Evolutionary conservation across 1,140 invertebrate species (phyloP).

Genomic region (Drosophila virilis): DNA sequence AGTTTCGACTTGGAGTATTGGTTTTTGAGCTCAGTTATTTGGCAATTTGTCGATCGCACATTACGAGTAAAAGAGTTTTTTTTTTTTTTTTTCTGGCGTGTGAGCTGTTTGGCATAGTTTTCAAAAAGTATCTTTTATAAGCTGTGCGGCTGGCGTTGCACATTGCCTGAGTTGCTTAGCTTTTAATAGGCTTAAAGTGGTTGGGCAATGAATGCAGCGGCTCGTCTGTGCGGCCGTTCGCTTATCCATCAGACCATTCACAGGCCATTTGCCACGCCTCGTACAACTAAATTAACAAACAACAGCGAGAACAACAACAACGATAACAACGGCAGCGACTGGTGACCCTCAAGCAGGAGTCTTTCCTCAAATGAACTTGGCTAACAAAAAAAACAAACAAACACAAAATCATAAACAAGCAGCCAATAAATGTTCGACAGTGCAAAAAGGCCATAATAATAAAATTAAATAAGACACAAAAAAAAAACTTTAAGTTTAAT

Average conservation of each 20-base stretch:
- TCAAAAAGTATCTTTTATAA: slow-evolving; percentile 54
- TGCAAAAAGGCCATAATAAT: slow-evolving; percentile 80
- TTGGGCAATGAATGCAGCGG: slow-evolving; percentile 67
- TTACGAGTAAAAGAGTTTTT: slow-evolving; percentile 43
- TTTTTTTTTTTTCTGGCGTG: slow-evolving; percentile 7
- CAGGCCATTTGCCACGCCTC: slow-evolving; percentile 60
- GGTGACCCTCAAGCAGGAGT: slow-evolving; percentile 59
- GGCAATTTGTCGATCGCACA: slow-evolving; percentile 76
- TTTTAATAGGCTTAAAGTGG: slow-evolving; percentile 69
- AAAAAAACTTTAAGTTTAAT: slow-evolving; percentile 51
- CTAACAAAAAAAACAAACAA: slow-evolving; percentile 63
- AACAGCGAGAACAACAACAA: slow-evolving; percentile 10
- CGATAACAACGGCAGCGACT: neutral
- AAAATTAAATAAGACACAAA: slow-evolving; percentile 67
- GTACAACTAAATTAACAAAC: slow-evolving; percentile 40
- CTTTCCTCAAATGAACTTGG: slow-evolving; percentile 64
- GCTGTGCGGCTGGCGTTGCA: slow-evolving; percentile 24
- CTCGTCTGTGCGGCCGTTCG: slow-evolving; percentile 3
- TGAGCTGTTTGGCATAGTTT: slow-evolving; percentile 56
- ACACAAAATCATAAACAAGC: slow-evolving; percentile 50
- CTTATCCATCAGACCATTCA: slow-evolving; percentile 59
- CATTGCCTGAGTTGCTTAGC: slow-evolving; percentile 53
- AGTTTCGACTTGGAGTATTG: slow-evolving; percentile 36
- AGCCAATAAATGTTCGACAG: slow-evolving; percentile 69
- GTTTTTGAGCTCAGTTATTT: slow-evolving; percentile 55